Conservation (phyloP, 2,888 invertebrate species). For the Ormyrus labotus region DNA sequence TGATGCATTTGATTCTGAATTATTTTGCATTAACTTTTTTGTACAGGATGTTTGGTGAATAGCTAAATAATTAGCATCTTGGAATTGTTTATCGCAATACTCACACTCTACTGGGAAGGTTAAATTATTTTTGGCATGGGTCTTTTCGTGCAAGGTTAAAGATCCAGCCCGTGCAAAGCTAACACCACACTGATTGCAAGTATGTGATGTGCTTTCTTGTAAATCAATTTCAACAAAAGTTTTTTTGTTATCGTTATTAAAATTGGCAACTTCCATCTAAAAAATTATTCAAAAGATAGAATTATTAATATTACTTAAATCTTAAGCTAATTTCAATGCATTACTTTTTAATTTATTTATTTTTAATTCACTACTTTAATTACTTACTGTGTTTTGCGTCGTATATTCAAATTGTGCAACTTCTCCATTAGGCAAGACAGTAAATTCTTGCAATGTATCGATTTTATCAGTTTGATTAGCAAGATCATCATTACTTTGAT, state of each 20-base stretch:
- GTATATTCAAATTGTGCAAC: conserved; percentile 69
- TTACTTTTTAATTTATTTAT: too few species aligned
- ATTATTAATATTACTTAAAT: conserved; percentile 57
- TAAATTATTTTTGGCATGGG: conserved; percentile 63
- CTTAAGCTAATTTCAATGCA: conserved; percentile 57
- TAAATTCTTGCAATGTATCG: conserved; percentile 69
- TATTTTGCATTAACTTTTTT: conserved; percentile 68
- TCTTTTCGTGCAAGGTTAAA: conserved; percentile 73
- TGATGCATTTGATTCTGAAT: conserved; percentile 62
- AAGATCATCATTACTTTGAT: conserved; percentile 53
- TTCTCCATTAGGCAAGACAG: conserved; percentile 71
- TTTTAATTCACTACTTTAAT: conserved; percentile 49
- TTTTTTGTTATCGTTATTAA: conserved; percentile 53
- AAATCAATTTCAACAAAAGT: conserved; percentile 62
- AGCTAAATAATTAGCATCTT: conserved; percentile 73
- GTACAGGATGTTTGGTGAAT: conserved; percentile 73
- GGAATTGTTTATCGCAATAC: conserved; percentile 76
- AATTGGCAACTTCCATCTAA: conserved; percentile 63
- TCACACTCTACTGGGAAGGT: conserved; percentile 74
- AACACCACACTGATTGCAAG: conserved; percentile 75
- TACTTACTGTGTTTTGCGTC: conserved; percentile 61
- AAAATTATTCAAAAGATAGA: conserved; percentile 54
- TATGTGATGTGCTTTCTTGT: conserved; percentile 70
- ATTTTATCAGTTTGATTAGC: conserved; percentile 62
- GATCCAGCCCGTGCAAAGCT: conserved; percentile 75